Evolutionary conservation across 2,113 vertebrate genomes (phyloP).

Genomic region (Grallaria varia): DNA sequence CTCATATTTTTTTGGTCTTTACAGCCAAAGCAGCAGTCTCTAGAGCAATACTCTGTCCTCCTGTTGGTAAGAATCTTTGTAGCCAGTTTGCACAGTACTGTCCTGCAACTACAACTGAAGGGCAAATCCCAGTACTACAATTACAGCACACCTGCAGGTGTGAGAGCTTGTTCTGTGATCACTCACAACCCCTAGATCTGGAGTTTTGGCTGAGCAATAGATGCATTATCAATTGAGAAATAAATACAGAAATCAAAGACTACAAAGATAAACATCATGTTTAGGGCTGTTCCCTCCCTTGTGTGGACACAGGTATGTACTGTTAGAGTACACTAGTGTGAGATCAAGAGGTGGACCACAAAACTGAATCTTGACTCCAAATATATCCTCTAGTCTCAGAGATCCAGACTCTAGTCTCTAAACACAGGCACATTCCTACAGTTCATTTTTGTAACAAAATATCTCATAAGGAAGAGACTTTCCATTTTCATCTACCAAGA

Average conservation of each 20-base stretch:
- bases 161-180: background rate
- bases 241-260: background rate
- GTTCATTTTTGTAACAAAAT: background rate
- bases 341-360: background rate
- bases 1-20: conserved; percentile 31
- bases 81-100: background rate
- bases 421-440: background rate
- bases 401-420: background rate
- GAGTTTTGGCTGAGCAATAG: background rate
- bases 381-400: background rate
- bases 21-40: background rate
- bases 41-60: background rate
- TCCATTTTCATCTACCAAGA: background rate
- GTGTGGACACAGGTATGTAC: background rate
- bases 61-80: background rate
- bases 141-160: background rate
- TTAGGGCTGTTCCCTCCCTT: background rate
- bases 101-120: background rate
- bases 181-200: background rate
- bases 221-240: background rate
- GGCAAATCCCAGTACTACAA: background rate
- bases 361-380: background rate
- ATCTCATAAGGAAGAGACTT: background rate
- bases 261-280: background rate
- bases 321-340: background rate